phyloP scores from a whole-genome alignment of 2,888 invertebrate genomes.

The Ellobium chinense region DNA sequence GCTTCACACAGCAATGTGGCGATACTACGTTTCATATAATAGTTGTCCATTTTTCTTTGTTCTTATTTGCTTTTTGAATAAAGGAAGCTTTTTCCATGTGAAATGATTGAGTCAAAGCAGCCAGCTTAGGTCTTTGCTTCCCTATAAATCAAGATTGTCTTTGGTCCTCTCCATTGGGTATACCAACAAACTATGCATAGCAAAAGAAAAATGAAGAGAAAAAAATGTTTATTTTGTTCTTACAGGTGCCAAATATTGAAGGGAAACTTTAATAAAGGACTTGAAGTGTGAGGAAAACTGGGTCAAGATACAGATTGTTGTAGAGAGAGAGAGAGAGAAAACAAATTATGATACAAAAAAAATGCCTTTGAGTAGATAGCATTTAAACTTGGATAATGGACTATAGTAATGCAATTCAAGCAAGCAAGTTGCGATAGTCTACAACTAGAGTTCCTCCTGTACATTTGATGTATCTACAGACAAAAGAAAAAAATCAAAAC shows the following conservation, averaged over 20 bases:
- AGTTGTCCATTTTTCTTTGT: too few species aligned
- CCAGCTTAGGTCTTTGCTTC: too few species aligned
- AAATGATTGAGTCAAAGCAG: too few species aligned
- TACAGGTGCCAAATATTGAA: constrained; percentile 21
- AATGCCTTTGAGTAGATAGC: not conserved
- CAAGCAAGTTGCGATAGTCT: not conserved
- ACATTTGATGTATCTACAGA: not conserved
- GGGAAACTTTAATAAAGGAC: not conserved
- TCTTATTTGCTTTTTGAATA: too few species aligned
- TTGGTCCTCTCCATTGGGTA: not conserved
- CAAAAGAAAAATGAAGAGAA: constrained; percentile 16
- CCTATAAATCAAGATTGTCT: constrained; percentile 23
- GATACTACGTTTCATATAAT: too few species aligned
- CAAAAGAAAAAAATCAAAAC: not conserved
- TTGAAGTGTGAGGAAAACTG: not conserved
- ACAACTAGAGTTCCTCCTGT: not conserved
- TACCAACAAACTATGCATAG: constrained; percentile 1
- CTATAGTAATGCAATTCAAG: not conserved
- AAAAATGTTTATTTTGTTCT: constrained; percentile 21
- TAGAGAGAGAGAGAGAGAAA: not conserved
- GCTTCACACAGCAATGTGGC: too few species aligned
- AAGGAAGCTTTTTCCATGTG: too few species aligned
- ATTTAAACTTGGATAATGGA: not conserved
- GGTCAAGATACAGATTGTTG: not conserved
- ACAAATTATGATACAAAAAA: not conserved